Evolutionary conservation across 1,140 invertebrate species (phyloP), one percentile per base, ranked within the genome.

Genomic region (Cydia amplana): DNA sequence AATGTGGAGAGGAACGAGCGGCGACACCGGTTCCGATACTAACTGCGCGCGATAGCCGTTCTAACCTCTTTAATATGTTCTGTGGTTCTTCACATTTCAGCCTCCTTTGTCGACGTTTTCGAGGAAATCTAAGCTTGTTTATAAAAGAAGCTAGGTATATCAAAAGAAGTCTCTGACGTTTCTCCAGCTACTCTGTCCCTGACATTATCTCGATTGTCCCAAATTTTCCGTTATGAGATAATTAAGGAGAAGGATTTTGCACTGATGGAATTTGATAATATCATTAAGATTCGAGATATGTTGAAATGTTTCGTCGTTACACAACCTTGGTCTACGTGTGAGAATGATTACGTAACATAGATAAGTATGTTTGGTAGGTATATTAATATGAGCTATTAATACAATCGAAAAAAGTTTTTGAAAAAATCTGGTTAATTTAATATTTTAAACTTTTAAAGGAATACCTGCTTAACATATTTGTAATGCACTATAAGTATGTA

Each of bases 261-360:
- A 40, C 32, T 18, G 65, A 70, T 70, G 65, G 28, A 25, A 70
- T 70, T 36, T 43, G 49, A 18, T 70, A 70, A 14, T 40, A n/a
- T 16, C 65, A 70, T 70, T 70, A 40, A 43, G n/a, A 70, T 70
- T 43, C 4, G 4, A 70, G 64, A 67, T 32, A 65, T 2, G 14
- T 6, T 18, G 9, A 4, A 60, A 23, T 20, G 6, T 20, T 18
- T 60, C n/a, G 18, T 60, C 0, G 9, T 20, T 6, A 18, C 51
- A 55, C 16, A 55, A 18, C n/a, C 20, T 60, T 55, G 10, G 20
- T 60, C 4, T 60, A 20, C 4, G 10, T 60, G 49, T 18, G 3
- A 60, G 4, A 18, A 55, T 18, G 51, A 6, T 9, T 55, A 5
- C 51, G 4, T 55, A n/a, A 55, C n/a, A 23, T 55, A 60, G 2